Base-by-base conservation (phyloP, 2,113 vertebrate species). In the Prolemur simus region DNA sequence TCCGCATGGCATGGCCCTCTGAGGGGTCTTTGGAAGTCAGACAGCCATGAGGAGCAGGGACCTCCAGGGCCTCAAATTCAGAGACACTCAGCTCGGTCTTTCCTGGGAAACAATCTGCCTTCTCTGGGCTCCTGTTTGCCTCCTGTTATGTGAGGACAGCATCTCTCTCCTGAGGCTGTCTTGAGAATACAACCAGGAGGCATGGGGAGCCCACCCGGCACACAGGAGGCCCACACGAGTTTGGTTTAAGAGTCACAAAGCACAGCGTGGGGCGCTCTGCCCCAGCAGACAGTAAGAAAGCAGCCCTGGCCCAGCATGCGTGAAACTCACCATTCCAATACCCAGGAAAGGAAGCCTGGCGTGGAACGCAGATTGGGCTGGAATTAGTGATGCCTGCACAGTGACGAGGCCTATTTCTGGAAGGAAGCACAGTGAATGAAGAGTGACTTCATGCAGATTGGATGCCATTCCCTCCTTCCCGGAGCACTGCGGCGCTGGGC, bases 351-450 rank as follows among this genome's bases (percentile, higher is more conserved):
- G 91, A 39, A 91, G 71, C 7, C 81, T 47, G 17, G 39, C 69
- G 49, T 49, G 64, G 94, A 91, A 64, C 20, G 29, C 52, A 42
- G 95, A 9, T 1, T 1, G 45, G 58, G 14, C 58, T 93, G 63
- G 42, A 80, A 60, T 49, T 15, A 2, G 34, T 3, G 5, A 15
- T 76, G 89, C 90, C 89, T 13, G 60, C 88, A 37, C 86, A 89
- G 94, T 83, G 34, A 15, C 84, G 81, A 95, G 98, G 96, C 90
- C 96, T 98, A 58, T 93, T 97, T 98, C 97, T 95, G 45, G 89
- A 90, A 60, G 96, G 85, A 97, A 95, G 52, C 13, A 0, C 89
- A 83, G 97, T 92, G 69, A 97, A 97, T 92, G 81, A 97, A 84
- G 95, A 98, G 96, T 94, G 98, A 94, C 91, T 93, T 13, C 64